Evolutionary conservation across 64 coral and sea anemone species (phyloP), one percentile per base, ranked within the genome.

Genomic region (Pocillopora damicornis): DNA sequence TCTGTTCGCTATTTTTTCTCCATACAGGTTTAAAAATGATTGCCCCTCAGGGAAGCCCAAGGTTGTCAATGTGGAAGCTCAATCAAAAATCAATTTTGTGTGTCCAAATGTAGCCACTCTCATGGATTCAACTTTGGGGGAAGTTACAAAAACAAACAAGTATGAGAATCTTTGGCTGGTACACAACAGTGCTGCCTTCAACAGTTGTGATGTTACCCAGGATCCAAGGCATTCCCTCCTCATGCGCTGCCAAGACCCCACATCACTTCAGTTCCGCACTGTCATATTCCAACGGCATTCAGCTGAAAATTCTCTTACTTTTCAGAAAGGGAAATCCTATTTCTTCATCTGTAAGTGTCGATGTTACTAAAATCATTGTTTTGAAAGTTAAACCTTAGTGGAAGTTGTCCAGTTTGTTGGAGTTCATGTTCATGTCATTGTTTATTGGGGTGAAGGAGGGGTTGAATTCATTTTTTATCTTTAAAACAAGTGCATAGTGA

Each of bases 131-230:
- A 34, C 63, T 51, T 9, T 5, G 57, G 9, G 16, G 5, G 64
- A 16, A 13, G 42, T 73, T 58, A 42, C 38, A 57, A 57, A 38
- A 42, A n/a, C 81, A 57, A 38, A 37, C 63, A 85, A 72, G 81
- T 85, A 58, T 26, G 81, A 85, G 72, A 85, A 85, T 14, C 63
- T 85, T 20, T 85, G 81, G 81, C 22, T 85, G 9, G 23, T 85
- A 1, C 25, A 85, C 17, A 72, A 58, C 13, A 72, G 58, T 72
- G 3, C 36, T 26, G 62, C 18, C 12, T 85, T 85, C 72, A 37
- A 85, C 6, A 56, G 25, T 15, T 85, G 81, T 26, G 37, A 72
- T n/a, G 26, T 18, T 26, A 26, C 64, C 13, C 11, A 66, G 16
- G 61, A 83, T 45, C 25, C 58, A 15, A n/a, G n/a, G 22, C 20